Percentiles rank a stretch among this genome's conserved stretches.
Conservation (phyloP, 2,113 vertebrate species). For the Saccopteryx bilineata region DNA sequence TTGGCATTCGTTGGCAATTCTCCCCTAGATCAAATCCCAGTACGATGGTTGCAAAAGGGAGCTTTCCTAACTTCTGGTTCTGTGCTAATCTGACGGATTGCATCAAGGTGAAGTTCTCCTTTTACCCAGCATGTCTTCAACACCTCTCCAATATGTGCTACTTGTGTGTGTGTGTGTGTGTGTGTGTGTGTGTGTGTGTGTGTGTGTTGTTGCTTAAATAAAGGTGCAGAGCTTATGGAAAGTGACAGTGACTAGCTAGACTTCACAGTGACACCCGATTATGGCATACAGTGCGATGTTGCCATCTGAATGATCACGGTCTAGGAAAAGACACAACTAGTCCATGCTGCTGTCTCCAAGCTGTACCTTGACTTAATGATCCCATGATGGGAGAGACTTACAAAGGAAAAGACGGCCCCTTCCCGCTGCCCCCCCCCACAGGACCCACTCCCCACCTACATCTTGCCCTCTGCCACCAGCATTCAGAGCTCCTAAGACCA, state of each 20-base stretch:
- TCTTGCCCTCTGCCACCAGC: background rate
- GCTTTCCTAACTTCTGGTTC: background rate
- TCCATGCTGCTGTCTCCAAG: background rate
- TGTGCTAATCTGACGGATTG: background rate
- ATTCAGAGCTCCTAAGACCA: background rate
- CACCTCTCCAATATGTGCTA: background rate
- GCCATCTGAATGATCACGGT: background rate
- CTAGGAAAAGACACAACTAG: background rate
- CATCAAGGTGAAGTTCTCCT: background rate
- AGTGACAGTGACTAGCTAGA: background rate
- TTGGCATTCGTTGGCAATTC: background rate
- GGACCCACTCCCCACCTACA: background rate
- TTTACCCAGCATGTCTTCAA: background rate
- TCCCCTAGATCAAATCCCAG: background rate
- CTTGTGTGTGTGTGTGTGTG: background rate
- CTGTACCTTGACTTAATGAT: background rate
- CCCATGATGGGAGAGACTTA: background rate
- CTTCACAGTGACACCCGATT: rapidly evolving
- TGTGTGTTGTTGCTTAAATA: background rate
- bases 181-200: no score
- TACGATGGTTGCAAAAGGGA: background rate
- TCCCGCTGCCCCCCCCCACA: no score
- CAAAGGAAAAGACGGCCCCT: background rate
- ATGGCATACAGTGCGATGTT: background rate
- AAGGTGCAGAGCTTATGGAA: background rate